A percentile compares a stretch with the other conserved stretches of the same genome.
These are phyloP conservation scores for Lethenteron reissneri DNA, from an alignment of 2,113 vertebrate species.

Conservation along the genomic window DNA sequence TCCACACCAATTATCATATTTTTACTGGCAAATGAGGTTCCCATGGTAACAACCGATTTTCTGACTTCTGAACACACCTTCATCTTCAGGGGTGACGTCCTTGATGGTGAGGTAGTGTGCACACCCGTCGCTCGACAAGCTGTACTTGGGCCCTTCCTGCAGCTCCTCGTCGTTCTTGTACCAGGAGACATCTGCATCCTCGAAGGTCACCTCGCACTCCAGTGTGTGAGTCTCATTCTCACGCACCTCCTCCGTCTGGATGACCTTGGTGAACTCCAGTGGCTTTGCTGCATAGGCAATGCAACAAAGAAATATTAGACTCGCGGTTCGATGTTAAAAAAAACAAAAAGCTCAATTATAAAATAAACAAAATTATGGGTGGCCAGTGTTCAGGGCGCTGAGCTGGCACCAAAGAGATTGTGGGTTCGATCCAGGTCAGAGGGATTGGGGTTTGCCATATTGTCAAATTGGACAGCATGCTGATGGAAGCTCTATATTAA, in stretches of 20 bases:
- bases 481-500: too few relatives aligned
- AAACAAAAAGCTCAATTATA: too few relatives aligned
- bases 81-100: slow-evolving; percentile 76
- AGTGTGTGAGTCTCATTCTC: slow-evolving; percentile 84
- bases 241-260: slow-evolving; percentile 87
- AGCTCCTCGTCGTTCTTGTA: slow-evolving; percentile 85
- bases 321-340: too few relatives aligned
- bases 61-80: slow-evolving; percentile 32
- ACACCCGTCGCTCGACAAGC: slow-evolving; percentile 70
- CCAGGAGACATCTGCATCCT: slow-evolving; percentile 88
- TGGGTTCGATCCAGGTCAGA: too few relatives aligned
- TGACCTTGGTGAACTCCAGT: slow-evolving; percentile 95
- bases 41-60: too few relatives aligned
- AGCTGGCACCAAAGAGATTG: too few relatives aligned
- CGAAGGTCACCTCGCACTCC: slow-evolving; percentile 91
- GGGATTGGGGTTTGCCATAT: too few relatives aligned
- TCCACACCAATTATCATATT: too few relatives aligned
- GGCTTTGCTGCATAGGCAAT: slow-evolving; percentile 53
- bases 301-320: not conserved
- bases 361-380: too few relatives aligned
- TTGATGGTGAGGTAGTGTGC: slow-evolving; percentile 96
- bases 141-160: slow-evolving; percentile 76
- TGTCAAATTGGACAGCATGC: too few relatives aligned
- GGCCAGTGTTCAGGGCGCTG: too few relatives aligned
- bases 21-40: too few relatives aligned